These are phyloP conservation scores for Catharus minimus DNA, from an alignment of 2,113 vertebrate genomes.

Conservation along the genomic window DNA sequence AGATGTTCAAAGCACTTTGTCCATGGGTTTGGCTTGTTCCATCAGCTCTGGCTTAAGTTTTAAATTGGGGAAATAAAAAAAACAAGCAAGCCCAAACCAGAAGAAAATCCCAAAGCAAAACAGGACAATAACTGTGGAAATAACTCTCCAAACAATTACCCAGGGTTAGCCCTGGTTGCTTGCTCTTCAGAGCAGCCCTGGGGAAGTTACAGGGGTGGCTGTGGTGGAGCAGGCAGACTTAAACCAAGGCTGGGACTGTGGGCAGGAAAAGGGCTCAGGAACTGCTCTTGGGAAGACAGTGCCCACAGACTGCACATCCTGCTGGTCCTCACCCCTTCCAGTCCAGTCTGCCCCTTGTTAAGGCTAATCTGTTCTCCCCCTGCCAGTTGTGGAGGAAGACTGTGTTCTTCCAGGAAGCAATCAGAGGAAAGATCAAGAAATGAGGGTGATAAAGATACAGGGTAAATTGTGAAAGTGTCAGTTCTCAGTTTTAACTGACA, in stretches of 20 bases:
- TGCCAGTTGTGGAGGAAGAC: not conserved
- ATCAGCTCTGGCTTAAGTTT: not conserved
- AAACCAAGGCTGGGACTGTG: accelerated
- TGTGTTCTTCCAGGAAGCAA: not conserved
- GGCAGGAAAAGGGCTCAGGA: not conserved
- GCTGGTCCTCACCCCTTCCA: not conserved
- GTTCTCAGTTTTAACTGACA: not conserved
- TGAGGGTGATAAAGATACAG: not conserved
- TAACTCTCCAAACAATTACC: not conserved
- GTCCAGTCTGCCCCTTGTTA: not conserved
- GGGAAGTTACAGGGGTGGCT: not conserved
- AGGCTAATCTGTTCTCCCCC: not conserved
- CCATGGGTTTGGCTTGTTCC: not conserved
- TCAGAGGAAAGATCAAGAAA: not conserved
- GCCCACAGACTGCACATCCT: not conserved
- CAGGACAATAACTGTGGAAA: not conserved
- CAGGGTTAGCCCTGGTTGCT: not conserved
- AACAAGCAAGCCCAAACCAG: not conserved
- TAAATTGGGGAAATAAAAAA: not conserved
- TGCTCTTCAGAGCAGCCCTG: not conserved
- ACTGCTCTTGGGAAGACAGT: too few species aligned
- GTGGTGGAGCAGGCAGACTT: accelerated
- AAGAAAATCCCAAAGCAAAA: not conserved
- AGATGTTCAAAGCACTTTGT: not conserved
- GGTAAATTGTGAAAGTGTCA: not conserved